Evolutionary conservation across 2,888 invertebrate genomes (phyloP).

Genomic region (Frankliniella fusca): DNA sequence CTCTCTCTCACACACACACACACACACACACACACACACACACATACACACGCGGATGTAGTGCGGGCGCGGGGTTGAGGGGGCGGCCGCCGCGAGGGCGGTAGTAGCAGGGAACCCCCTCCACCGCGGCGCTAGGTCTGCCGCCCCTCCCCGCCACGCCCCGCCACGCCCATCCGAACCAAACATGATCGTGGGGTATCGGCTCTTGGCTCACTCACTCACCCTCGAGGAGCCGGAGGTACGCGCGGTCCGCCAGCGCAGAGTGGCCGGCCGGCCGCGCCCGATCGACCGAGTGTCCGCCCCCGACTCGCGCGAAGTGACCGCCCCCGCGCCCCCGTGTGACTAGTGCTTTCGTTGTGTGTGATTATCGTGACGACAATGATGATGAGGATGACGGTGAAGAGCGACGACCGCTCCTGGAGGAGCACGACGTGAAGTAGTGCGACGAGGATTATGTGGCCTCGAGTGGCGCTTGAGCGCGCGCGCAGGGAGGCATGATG

Average conservation of each 20-base stretch:
- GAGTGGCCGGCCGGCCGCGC: not conserved
- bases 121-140: not conserved
- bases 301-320: not conserved
- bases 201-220: not conserved
- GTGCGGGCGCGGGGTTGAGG: not conserved
- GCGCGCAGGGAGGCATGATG: not conserved
- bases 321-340: not conserved
- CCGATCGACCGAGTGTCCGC: not conserved
- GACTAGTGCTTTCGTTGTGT: not conserved
- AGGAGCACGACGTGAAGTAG: not conserved
- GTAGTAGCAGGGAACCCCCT: not conserved
- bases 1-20: not conserved
- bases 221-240: not conserved
- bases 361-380: not conserved
- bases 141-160: not conserved
- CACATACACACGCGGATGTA: not conserved
- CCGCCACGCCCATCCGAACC: conserved; percentile 5
- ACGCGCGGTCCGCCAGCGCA: not conserved
- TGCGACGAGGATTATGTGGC: not conserved
- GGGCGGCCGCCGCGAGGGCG: not conserved
- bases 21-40: conserved; percentile 1
- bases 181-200: not conserved
- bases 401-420: no score
- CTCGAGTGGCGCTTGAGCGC: not conserved
- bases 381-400: not conserved